phyloP scores from a whole-genome alignment of 2,888 invertebrate genomes.

The Watsonalla binaria region DNA sequence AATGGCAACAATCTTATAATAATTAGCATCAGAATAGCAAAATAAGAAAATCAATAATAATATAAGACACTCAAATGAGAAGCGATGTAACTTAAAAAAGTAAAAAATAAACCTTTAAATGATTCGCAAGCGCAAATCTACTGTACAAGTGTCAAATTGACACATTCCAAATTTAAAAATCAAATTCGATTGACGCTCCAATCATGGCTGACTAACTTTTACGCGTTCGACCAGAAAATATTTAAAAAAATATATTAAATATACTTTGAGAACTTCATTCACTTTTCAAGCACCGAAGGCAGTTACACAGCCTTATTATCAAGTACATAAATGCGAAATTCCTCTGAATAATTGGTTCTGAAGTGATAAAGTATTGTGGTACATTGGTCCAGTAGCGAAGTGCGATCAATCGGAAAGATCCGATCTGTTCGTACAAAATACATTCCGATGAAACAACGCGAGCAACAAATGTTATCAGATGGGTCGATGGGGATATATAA shows the following conservation, averaged over 20 bases:
- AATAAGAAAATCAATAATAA: no score
- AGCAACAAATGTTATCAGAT: slow-evolving; percentile 27
- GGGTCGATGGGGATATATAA: slow-evolving; percentile 3
- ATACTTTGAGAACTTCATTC: slow-evolving; percentile 11
- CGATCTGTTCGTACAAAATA: slow-evolving; percentile 40
- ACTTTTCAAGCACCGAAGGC: background rate
- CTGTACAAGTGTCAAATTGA: slow-evolving; percentile 45
- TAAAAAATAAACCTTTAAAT: background rate
- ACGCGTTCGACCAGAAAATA: slow-evolving; percentile 57
- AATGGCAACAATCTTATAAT: no score
- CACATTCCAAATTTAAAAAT: slow-evolving; percentile 46
- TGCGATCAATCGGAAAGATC: slow-evolving; percentile 63
- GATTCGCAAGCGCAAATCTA: background rate
- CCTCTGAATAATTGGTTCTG: background rate
- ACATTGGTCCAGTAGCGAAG: slow-evolving; percentile 55
- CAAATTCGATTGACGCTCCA: slow-evolving; percentile 53
- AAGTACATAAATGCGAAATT: slow-evolving; percentile 11
- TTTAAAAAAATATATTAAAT: slow-evolving; percentile 31
- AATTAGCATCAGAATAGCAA: no score
- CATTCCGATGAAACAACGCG: slow-evolving; percentile 56
- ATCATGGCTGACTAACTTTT: slow-evolving; percentile 39
- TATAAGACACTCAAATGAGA: background rate
- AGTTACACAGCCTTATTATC: background rate
- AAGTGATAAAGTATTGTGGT: slow-evolving; percentile 6
- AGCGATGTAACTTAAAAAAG: no score